Evolutionary conservation across 2,113 vertebrate species (phyloP).

Genomic region (Petrocephalus microphthalmus): DNA sequence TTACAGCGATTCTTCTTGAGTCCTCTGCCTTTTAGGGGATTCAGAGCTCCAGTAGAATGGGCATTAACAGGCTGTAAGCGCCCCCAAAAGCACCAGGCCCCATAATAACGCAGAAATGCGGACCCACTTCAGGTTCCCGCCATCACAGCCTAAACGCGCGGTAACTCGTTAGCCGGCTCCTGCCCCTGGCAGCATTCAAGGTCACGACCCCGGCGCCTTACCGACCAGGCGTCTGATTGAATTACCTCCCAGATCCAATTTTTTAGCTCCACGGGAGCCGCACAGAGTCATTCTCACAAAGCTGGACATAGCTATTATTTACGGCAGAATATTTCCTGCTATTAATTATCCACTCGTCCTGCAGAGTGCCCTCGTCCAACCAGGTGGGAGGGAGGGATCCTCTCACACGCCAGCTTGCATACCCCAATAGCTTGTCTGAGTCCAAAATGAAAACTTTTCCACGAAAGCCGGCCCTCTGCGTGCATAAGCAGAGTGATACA

Average conservation of each 20-base stretch:
- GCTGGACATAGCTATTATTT: conserved; percentile 27
- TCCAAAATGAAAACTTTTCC: too few relatives aligned
- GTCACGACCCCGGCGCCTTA: conserved; percentile 20
- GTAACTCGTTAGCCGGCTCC: background rate
- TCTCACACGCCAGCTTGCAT: background rate
- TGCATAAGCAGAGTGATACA: too few relatives aligned
- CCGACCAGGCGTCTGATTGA: conserved; percentile 21
- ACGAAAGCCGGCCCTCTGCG: too few relatives aligned
- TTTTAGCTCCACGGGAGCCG: conserved; percentile 14
- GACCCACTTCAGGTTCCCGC: background rate
- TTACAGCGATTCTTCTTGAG: background rate
- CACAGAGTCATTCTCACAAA: conserved; percentile 34
- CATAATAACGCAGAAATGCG: background rate
- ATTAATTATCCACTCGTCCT: conserved; percentile 37
- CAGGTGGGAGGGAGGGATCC: conserved; percentile 11
- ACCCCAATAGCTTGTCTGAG: too few relatives aligned
- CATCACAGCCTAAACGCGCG: background rate
- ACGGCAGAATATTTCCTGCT: conserved; percentile 27
- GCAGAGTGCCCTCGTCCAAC: conserved; percentile 22
- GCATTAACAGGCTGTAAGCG: background rate
- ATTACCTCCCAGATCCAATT: conserved; percentile 25
- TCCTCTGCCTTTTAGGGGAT: background rate
- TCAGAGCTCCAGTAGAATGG: background rate
- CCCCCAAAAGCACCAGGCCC: background rate
- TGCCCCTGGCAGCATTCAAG: conserved; percentile 22